Conservation (phyloP, 2,113 vertebrate genomes). For the Ochotona princeps region DNA sequence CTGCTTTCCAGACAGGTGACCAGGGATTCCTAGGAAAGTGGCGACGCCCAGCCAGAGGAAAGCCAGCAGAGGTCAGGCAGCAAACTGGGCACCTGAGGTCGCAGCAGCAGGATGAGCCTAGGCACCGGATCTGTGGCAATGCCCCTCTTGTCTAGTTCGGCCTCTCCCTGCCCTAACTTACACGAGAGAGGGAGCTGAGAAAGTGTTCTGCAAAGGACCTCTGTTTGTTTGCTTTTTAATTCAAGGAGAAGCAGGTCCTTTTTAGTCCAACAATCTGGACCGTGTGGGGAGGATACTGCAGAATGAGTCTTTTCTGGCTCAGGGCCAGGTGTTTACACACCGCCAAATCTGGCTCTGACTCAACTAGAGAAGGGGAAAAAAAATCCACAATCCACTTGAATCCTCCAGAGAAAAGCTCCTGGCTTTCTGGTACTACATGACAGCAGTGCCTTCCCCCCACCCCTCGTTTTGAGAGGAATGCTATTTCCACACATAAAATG, state of each 20-base stretch:
- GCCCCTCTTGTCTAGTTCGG: neutral
- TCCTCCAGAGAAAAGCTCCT: slow-evolving; percentile 74
- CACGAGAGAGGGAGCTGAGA: slow-evolving; percentile 75
- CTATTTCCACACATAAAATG: slow-evolving; percentile 86
- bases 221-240: slow-evolving; percentile 84
- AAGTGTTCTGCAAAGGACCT: slow-evolving; percentile 83
- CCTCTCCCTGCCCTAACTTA: slow-evolving; percentile 69
- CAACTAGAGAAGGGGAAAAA: slow-evolving; percentile 79
- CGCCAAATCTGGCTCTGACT: slow-evolving; percentile 87
- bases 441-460: slow-evolving; percentile 72
- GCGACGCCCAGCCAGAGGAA: slow-evolving; percentile 23
- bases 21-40: slow-evolving; percentile 77
- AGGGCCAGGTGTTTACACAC: slow-evolving; percentile 88
- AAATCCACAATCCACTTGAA: slow-evolving; percentile 78
- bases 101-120: neutral
- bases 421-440: slow-evolving; percentile 75
- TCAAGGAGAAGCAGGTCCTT: slow-evolving; percentile 85
- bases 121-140: neutral
- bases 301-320: slow-evolving; percentile 85
- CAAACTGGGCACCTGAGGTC: slow-evolving; percentile 51
- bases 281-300: slow-evolving; percentile 80
- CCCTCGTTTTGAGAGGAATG: slow-evolving; percentile 81
- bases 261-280: slow-evolving; percentile 83
- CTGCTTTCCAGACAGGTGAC: slow-evolving; percentile 79
- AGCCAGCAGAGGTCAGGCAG: slow-evolving; percentile 56